Percentiles rank a stretch among this genome's conserved stretches.
phyloP scores from a whole-genome alignment of 1,140 invertebrate species.

The Heliconius nattereri region DNA sequence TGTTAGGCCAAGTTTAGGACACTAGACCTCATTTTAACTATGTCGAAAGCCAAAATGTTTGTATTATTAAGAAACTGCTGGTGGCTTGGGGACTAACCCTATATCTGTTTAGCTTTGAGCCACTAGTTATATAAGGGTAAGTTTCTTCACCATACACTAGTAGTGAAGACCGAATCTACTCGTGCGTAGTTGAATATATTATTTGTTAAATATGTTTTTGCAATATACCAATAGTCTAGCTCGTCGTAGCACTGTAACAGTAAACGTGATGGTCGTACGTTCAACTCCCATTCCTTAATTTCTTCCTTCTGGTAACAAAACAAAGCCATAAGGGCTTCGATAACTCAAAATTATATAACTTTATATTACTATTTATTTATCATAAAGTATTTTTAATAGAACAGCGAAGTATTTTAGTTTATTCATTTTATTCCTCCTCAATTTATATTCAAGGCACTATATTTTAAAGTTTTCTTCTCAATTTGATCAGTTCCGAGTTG shows the following conservation, averaged over 20 bases:
- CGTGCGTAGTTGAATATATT: too few species aligned
- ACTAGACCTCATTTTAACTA: not conserved
- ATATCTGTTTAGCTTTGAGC: not conserved
- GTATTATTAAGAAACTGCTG: not conserved
- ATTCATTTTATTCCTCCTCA: not conserved
- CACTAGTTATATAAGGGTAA: not conserved
- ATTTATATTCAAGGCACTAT: not conserved
- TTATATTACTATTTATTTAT: not conserved
- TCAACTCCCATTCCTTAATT: too few species aligned
- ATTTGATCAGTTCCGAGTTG: not conserved
- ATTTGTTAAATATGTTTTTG: too few species aligned
- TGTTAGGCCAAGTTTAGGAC: not conserved
- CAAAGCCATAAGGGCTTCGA: too few species aligned
- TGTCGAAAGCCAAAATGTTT: not conserved
- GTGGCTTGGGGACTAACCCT: not conserved
- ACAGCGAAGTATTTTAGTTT: not conserved
- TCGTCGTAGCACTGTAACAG: too few species aligned
- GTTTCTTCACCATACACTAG: not conserved
- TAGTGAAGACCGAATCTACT: too few species aligned
- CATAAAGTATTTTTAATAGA: not conserved
- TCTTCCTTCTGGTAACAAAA: too few species aligned
- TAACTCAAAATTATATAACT: too few species aligned
- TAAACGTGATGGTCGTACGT: too few species aligned
- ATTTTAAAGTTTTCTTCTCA: not conserved
- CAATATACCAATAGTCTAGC: too few species aligned